Evolutionary conservation across 2,888 invertebrate genomes (phyloP).

Genomic region (Catocala nupta): DNA sequence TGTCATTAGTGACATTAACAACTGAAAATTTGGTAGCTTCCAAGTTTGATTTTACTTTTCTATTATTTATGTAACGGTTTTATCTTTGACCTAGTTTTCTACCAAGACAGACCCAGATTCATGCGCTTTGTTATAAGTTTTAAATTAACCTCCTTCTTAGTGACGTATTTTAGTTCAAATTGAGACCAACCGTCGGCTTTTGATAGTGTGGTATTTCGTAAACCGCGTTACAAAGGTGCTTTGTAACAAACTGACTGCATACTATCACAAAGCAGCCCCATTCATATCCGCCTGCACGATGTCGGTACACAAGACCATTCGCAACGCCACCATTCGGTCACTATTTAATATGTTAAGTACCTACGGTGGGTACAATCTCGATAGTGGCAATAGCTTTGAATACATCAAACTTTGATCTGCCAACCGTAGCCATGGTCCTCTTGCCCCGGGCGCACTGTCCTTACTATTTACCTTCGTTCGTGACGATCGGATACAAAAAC

Average conservation of each 20-base stretch:
- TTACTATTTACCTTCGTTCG: too few relatives aligned
- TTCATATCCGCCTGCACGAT: too few relatives aligned
- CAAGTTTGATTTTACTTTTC: neutral
- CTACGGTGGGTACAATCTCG: neutral
- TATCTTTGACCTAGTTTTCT: too few relatives aligned
- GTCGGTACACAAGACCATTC: too few relatives aligned
- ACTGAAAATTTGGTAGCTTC: neutral
- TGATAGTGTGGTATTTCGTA: neutral
- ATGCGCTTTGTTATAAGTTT: too few relatives aligned
- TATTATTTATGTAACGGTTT: neutral
- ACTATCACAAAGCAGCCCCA: neutral
- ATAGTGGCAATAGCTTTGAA: constrained; percentile 2
- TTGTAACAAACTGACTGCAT: neutral
- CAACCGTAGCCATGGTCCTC: too few relatives aligned
- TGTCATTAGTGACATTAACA: constrained; percentile 9
- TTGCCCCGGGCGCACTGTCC: too few relatives aligned
- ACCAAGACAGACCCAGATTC: too few relatives aligned
- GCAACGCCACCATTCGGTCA: neutral
- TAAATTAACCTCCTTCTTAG: too few relatives aligned
- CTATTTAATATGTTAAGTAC: constrained; percentile 3
- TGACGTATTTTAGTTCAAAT: too few relatives aligned
- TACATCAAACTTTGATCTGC: constrained; percentile 2
- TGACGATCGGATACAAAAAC: too few relatives aligned
- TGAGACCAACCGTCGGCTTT: too few relatives aligned
- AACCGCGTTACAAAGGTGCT: constrained; percentile 3